Conservation (phyloP, 2,113 vertebrate genomes). For the Alligator sinensis region DNA sequence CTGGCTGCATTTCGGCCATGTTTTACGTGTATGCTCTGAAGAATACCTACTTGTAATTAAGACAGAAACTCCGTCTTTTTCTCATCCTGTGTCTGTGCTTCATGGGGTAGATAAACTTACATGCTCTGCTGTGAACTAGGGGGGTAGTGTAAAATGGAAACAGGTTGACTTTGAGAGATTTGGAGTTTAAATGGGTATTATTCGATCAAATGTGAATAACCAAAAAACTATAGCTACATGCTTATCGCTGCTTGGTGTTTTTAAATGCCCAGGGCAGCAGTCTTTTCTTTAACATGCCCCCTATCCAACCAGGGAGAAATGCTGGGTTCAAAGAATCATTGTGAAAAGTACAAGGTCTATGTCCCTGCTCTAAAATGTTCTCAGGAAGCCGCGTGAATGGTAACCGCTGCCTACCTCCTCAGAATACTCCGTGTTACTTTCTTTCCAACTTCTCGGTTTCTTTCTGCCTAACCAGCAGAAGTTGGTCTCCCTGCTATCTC, state of each 20-base stretch:
- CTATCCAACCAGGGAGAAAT: fast-evolving
- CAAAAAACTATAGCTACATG: neutral
- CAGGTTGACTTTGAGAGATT: neutral
- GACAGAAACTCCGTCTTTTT: neutral
- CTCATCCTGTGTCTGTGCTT: neutral
- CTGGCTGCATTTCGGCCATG: fast-evolving
- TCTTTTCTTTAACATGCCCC: too few species aligned
- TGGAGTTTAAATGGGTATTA: conserved; percentile 20
- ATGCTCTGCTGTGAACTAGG: neutral
- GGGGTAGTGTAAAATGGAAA: neutral
- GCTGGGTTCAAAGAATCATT: neutral
- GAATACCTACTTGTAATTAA: fast-evolving
- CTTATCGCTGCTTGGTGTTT: neutral
- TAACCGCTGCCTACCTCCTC: neutral
- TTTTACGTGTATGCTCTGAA: neutral
- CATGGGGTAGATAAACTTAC: neutral
- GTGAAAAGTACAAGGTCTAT: fast-evolving
- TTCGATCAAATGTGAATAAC: neutral
- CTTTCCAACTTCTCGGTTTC: neutral
- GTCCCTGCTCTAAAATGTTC: fast-evolving
- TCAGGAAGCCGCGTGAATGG: fast-evolving
- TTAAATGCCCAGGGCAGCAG: neutral
- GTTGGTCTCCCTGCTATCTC: neutral
- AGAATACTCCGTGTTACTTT: neutral
- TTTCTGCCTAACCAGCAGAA: neutral